Conservation (phyloP, 1,140 invertebrate species). For the Hestina assimilis region DNA sequence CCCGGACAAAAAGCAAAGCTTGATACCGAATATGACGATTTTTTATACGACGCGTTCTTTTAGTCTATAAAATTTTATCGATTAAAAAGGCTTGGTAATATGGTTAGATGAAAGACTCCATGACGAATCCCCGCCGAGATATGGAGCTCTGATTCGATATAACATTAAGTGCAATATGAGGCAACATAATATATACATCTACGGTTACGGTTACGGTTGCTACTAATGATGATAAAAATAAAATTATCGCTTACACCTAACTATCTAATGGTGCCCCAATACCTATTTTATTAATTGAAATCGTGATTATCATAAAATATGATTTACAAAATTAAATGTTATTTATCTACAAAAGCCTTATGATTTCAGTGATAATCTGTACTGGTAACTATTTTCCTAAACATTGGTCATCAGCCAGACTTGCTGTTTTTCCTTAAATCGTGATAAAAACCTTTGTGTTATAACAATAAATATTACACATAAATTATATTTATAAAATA, state of each 20-base stretch:
- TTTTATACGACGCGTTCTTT: conserved; percentile 8
- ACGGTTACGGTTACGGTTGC: conserved; percentile 17
- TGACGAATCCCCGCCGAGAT: conserved; percentile 43
- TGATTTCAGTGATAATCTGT: conserved; percentile 11
- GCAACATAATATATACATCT: conserved; percentile 61
- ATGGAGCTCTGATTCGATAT: conserved; percentile 26
- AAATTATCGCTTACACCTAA: background rate
- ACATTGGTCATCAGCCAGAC: no score
- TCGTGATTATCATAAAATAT: background rate
- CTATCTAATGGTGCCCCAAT: background rate
- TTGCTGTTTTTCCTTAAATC: no score
- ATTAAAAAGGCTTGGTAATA: no score
- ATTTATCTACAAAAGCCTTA: conserved; percentile 16
- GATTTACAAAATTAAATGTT: background rate
- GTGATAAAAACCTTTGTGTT: no score
- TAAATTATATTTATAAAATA: no score
- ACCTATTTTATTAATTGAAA: background rate
- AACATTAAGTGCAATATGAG: conserved; percentile 51
- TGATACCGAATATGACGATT: background rate
- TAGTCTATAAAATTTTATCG: no score
- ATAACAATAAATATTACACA: no score
- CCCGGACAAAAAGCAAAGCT: conserved; percentile 23
- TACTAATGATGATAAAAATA: conserved; percentile 39
- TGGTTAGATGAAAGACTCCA: conserved; percentile 33
- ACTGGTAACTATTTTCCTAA: background rate